Percentiles rank a stretch among this genome's conserved stretches.
Conservation (phyloP, 2,888 invertebrate species). For the Oscheius sp. region DNA sequence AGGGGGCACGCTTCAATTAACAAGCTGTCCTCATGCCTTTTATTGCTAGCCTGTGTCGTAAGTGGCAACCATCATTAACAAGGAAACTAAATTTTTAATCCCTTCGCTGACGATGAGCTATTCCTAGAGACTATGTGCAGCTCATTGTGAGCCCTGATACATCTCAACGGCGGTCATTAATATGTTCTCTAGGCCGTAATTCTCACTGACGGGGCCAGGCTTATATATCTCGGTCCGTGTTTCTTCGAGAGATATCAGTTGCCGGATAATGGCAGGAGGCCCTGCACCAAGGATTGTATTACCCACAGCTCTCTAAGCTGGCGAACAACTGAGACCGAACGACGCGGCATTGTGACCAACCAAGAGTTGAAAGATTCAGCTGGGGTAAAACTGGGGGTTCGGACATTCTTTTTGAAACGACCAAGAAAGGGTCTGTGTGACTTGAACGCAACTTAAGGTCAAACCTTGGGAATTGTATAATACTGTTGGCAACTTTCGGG, state of each 20-base stretch:
- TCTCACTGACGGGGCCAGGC: constrained; percentile 17
- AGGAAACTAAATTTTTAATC: constrained; percentile 11
- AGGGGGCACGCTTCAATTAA: constrained; percentile 34
- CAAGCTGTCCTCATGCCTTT: constrained; percentile 36
- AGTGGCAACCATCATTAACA: constrained; percentile 7
- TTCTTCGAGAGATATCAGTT: constrained; percentile 36
- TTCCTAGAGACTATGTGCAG: background rate
- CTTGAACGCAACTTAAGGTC: no score
- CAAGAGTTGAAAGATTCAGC: background rate
- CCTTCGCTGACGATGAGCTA: background rate
- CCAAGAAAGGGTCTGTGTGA: no score
- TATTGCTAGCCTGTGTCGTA: constrained; percentile 33
- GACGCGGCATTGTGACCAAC: no score
- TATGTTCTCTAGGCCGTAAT: constrained; percentile 20
- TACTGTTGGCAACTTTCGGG: no score
- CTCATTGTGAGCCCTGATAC: background rate
- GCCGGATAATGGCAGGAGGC: constrained; percentile 32
- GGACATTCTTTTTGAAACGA: no score
- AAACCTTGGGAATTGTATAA: no score
- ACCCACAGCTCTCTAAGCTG: constrained; percentile 1
- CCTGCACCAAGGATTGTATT: constrained; percentile 24
- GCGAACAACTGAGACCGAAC: constrained; percentile 22
- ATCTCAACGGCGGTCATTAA: constrained; percentile 25
- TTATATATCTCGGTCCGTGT: constrained; percentile 27
- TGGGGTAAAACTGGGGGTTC: background rate